A percentile compares a stretch with the other conserved stretches of the same genome.
These are phyloP conservation scores for Rallus limicola DNA, from an alignment of 2,113 vertebrate species.

Conservation along the genomic window DNA sequence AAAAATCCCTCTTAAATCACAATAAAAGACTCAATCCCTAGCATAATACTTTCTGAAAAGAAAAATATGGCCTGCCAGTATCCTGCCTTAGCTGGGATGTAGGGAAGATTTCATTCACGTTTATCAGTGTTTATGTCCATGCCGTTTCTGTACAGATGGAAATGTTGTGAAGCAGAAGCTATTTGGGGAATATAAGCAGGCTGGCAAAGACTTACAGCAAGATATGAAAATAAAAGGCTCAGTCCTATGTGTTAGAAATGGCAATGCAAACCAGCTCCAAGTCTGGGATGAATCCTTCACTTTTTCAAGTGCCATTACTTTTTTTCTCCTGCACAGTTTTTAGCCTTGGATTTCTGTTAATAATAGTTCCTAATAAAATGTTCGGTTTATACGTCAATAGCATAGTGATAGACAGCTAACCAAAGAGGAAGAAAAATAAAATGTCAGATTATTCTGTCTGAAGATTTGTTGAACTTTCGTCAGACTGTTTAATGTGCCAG, in stretches of 20 bases:
- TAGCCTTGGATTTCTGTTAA: background rate
- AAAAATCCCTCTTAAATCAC: constrained; percentile 61
- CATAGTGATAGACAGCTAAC: background rate
- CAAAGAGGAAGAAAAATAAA: background rate
- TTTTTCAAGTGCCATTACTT: background rate
- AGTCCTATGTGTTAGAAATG: background rate
- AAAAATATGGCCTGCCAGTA: constrained; percentile 56
- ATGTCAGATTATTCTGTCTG: background rate
- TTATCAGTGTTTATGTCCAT: constrained; percentile 63
- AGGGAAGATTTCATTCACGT: constrained; percentile 58
- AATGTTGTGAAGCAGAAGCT: constrained; percentile 58
- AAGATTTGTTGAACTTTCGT: background rate
- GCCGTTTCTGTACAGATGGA: constrained; percentile 60
- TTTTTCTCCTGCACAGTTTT: background rate
- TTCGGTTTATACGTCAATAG: background rate
- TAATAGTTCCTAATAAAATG: background rate
- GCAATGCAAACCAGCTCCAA: background rate
- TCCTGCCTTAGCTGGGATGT: constrained; percentile 40
- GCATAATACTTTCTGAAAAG: constrained; percentile 58
- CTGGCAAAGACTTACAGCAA: constrained; percentile 36
- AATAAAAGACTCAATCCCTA: constrained; percentile 60
- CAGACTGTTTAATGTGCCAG: background rate
- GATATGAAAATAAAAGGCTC: constrained; percentile 40
- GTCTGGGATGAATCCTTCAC: background rate
- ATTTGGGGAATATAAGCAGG: constrained; percentile 48